Base-by-base conservation (phyloP, 2,797 vertebrate genomes). In the Galago senegalensis region DNA sequence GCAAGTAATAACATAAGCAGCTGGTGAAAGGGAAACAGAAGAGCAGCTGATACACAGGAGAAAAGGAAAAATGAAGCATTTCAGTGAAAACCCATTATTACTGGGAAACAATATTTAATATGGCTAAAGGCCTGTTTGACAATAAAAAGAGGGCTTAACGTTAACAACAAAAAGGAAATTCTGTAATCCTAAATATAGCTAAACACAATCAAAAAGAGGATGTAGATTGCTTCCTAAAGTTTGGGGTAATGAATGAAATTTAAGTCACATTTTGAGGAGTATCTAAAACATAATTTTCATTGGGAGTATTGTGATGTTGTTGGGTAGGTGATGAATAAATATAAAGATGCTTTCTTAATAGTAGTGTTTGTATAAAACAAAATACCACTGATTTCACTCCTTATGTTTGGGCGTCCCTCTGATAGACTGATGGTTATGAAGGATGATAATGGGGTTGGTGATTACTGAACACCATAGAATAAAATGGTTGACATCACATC, bases 51-150 rank as follows among this genome's bases (percentile, higher is more conserved):
- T 93, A 79, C 94, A 91, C 80, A 89, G 81, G 76, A 98, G 63
- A 93, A 95, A 96, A 96, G 8, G 7, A 40, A 80, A 97, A 97
- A 89, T 58, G 27, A 53, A 10, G 23, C 69, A 34, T 97, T 97
- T 98, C 85, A 34, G 69, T 98, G 95, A 97, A 98, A 98, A 96
- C 98, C 98, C 94, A 9, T 98, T 98, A 98, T 98, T 98, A 98
- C 40, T 87, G 83, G 95, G 93, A 97, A 98, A 95, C 67, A 95
- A 63, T 95, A 98, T 98, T 98, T 95, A 98, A 53, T 96, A 96
- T 90, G 87, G 80, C 91, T 98, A 94, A 98, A 98, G 95, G 91
- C 76, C 93, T 96, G n/a, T 97, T 98, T 98, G 97, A 94, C 80
- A 96, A 93, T 95, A 98, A 97, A 87, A 97, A 94, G 53, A 85